Conservation (phyloP, 2,888 invertebrate genomes). For the Noctua janthina region DNA sequence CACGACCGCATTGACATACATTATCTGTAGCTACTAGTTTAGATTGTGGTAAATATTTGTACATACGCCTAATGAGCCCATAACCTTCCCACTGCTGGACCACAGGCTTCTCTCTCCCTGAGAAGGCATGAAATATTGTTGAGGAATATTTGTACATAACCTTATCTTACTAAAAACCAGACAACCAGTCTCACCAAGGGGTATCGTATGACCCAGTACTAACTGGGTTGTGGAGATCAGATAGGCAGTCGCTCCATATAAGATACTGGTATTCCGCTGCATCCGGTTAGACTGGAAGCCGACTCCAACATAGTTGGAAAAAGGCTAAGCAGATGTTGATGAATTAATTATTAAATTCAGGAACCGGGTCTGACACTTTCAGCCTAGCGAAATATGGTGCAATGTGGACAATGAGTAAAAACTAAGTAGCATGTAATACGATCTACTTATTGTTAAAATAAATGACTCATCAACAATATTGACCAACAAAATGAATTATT, state of each 20-base stretch:
- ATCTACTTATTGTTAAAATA: slow-evolving; percentile 15
- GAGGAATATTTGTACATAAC: no score
- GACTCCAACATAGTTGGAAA: no score
- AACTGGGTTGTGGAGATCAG: no score
- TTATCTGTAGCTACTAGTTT: background rate
- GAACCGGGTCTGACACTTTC: background rate
- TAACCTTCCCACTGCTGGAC: background rate
- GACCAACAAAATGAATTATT: background rate
- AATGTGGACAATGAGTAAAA: slow-evolving; percentile 18
- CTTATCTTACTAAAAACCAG: no score
- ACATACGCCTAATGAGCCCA: background rate
- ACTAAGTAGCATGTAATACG: background rate
- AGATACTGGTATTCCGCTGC: no score
- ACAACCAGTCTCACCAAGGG: no score
- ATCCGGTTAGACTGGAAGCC: no score
- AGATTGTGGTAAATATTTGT: background rate
- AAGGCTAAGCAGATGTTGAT: no score
- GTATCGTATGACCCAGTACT: no score
- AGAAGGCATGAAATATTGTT: no score
- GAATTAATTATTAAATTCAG: no score
- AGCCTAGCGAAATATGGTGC: slow-evolving; percentile 17
- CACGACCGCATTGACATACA: background rate
- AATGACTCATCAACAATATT: slow-evolving; percentile 7
- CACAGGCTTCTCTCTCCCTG: background rate
- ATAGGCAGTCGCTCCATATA: no score